phyloP scores from a whole-genome alignment of 2,888 invertebrate genomes.

The Meiosimyza platycephala region DNA sequence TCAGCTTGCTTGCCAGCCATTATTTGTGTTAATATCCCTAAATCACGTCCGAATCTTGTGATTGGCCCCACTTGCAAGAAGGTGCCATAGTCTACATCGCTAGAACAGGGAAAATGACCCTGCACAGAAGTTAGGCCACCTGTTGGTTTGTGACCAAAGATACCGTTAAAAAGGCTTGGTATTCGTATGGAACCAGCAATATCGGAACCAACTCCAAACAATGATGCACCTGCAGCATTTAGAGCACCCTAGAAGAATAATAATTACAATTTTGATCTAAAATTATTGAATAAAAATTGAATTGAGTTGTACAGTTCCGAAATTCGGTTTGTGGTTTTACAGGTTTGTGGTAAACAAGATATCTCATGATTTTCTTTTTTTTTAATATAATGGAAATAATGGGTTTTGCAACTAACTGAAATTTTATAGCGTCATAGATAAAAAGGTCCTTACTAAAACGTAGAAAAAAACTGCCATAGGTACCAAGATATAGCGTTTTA shows the following conservation, averaged over 20 bases:
- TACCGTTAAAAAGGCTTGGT: constrained; percentile 86
- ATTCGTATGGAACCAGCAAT: constrained; percentile 89
- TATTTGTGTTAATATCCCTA: constrained; percentile 74
- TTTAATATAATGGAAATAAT: no score
- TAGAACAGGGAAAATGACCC: constrained; percentile 73
- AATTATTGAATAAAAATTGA: neutral
- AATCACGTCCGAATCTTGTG: constrained; percentile 81
- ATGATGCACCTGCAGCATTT: constrained; percentile 78
- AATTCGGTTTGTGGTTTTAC: no score
- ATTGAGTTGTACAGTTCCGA: neutral
- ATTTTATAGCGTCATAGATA: no score
- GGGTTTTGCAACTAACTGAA: no score
- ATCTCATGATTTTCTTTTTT: no score
- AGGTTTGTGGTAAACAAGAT: no score
- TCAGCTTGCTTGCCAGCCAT: constrained; percentile 70
- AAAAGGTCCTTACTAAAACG: no score
- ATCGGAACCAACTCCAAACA: constrained; percentile 86
- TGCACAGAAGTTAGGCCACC: constrained; percentile 71
- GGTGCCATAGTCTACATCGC: constrained; percentile 68
- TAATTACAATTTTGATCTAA: no score
- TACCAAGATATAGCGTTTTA: no score
- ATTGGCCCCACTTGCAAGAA: constrained; percentile 79
- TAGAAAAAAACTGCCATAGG: no score
- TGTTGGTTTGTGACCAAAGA: constrained; percentile 89
- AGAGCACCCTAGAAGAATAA: constrained; percentile 72